Evolutionary conservation across 2,888 invertebrate genomes (phyloP).

Genomic region (Seira musarum): DNA sequence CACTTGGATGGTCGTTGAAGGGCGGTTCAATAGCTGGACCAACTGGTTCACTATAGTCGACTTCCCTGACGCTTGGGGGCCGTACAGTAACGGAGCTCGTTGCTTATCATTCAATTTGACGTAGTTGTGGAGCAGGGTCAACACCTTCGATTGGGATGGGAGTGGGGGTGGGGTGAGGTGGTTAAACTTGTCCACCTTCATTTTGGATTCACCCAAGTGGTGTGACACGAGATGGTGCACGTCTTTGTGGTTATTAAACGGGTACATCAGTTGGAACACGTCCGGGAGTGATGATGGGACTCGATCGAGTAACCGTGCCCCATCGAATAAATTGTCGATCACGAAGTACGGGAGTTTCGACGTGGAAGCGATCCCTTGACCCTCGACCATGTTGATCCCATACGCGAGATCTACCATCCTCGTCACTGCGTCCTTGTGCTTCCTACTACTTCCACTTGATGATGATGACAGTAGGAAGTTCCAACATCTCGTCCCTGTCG

Average conservation of each 20-base stretch:
- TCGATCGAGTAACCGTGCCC: background rate
- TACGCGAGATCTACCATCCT: constrained; percentile 23
- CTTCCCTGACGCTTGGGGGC: constrained; percentile 18
- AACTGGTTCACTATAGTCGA: background rate
- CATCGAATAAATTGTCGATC: constrained; percentile 1
- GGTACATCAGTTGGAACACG: constrained; percentile 21
- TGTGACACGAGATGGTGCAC: background rate
- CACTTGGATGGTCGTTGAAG: constrained; percentile 72
- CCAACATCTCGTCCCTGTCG: constrained; percentile 24
- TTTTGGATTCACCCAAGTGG: background rate
- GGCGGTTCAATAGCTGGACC: background rate
- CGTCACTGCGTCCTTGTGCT: constrained; percentile 16
- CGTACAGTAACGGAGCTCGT: constrained; percentile 7
- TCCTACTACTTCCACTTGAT: constrained; percentile 22
- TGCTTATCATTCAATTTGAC: background rate
- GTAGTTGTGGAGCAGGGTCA: background rate
- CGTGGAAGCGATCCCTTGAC: too few species aligned
- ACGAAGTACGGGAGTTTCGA: constrained; percentile 26
- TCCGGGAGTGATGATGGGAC: too few species aligned
- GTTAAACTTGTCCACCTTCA: background rate
- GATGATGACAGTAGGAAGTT: constrained; percentile 32
- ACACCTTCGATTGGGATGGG: background rate
- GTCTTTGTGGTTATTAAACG: background rate
- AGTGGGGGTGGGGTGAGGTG: background rate
- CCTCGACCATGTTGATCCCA: constrained; percentile 20